These are phyloP conservation scores for Narcine bancroftii DNA, from an alignment of 2,113 vertebrate species.

Conservation along the genomic window DNA sequence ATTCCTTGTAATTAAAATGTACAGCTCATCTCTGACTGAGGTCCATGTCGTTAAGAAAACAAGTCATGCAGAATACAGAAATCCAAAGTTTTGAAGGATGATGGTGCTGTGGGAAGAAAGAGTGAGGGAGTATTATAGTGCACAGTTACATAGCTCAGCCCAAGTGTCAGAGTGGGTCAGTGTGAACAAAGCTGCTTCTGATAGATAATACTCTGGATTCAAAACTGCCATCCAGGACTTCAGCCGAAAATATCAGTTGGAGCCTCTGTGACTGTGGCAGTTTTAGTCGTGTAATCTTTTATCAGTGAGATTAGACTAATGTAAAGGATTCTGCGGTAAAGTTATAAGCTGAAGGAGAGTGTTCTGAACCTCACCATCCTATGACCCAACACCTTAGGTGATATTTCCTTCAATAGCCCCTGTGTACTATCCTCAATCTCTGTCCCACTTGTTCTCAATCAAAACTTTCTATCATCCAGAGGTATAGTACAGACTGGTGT, in stretches of 20 bases:
- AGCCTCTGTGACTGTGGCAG: not conserved
- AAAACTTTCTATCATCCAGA: not conserved
- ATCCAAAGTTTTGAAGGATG: not conserved
- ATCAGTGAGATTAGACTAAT: not conserved
- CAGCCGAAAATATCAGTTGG: not conserved
- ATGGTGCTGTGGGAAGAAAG: not conserved
- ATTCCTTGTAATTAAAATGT: not conserved
- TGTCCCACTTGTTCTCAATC: not conserved
- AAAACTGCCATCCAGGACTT: not conserved
- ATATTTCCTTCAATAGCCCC: no score
- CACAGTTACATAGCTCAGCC: not conserved
- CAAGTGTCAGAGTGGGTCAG: not conserved
- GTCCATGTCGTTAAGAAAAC: not conserved
- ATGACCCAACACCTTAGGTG: no score
- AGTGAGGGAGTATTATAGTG: not conserved
- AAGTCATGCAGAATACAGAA: not conserved
- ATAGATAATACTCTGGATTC: not conserved
- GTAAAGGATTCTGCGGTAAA: not conserved
- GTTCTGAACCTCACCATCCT: not conserved
- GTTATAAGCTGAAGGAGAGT: not conserved
- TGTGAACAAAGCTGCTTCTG: not conserved
- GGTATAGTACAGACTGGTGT: no score
- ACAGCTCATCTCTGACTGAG: no score
- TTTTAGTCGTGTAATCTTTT: not conserved
- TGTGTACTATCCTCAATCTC: not conserved